These are phyloP conservation scores for Eolophus roseicapilla DNA, from an alignment of 2,113 vertebrate species.

Conservation along the genomic window DNA sequence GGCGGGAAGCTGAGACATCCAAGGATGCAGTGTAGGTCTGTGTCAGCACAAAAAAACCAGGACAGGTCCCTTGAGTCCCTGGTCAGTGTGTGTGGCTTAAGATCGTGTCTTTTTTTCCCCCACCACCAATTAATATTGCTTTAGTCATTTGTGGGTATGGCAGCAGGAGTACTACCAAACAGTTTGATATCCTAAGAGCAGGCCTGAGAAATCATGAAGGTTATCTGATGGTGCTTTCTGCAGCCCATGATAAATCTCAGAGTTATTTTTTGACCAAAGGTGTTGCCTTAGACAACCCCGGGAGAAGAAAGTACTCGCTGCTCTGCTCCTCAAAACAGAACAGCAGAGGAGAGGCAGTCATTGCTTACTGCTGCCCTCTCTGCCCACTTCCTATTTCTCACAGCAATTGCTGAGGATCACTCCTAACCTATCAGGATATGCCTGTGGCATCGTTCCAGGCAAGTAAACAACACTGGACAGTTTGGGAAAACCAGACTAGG, in stretches of 20 bases:
- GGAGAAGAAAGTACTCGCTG: background rate
- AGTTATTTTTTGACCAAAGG: background rate
- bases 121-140: background rate
- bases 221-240: background rate
- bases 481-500: slow-evolving; percentile 24
- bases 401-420: background rate
- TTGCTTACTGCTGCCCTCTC: background rate
- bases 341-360: background rate
- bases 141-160: background rate
- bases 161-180: background rate
- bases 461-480: slow-evolving; percentile 51
- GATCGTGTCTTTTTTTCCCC: background rate
- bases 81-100: background rate
- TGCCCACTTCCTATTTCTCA: slow-evolving; percentile 42
- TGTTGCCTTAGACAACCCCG: background rate
- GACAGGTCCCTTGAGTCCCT: background rate
- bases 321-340: background rate
- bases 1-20: background rate
- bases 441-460: slow-evolving; percentile 43
- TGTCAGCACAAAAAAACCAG: background rate
- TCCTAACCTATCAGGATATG: slow-evolving; percentile 49
- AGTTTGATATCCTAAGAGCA: background rate
- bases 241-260: background rate
- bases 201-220: background rate
- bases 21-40: background rate